Evolutionary conservation across 2,797 vertebrate genomes (phyloP).

Genomic region (Diplodus sargus): DNA sequence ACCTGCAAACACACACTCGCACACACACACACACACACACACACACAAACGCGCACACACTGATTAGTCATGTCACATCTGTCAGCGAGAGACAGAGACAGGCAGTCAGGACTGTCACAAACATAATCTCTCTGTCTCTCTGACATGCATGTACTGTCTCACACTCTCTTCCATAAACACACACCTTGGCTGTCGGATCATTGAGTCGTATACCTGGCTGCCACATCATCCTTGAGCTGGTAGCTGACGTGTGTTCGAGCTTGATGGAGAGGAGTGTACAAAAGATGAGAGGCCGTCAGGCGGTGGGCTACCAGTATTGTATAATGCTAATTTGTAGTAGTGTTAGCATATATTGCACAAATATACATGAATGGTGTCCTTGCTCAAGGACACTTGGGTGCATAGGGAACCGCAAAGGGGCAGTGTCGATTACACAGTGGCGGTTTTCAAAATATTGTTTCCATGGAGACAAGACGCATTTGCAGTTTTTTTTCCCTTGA

Average conservation of each 20-base stretch:
- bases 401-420: no score
- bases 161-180: slow-evolving; percentile 29
- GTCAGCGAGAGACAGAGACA: slow-evolving; percentile 54
- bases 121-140: slow-evolving; percentile 33
- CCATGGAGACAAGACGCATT: no score
- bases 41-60: slow-evolving; percentile 30
- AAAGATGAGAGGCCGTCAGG: slow-evolving; percentile 38
- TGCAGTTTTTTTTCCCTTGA: no score
- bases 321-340: slow-evolving; percentile 34
- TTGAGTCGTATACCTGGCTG: slow-evolving; percentile 88
- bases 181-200: slow-evolving; percentile 86
- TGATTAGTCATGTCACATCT: slow-evolving; percentile 53
- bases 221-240: slow-evolving; percentile 90
- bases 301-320: slow-evolving; percentile 30
- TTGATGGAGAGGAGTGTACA: slow-evolving; percentile 68
- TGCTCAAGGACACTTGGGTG: slow-evolving; percentile 11
- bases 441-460: no score
- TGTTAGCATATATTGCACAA: slow-evolving; percentile 9
- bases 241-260: slow-evolving; percentile 87
- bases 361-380: not conserved
- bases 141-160: slow-evolving; percentile 33
- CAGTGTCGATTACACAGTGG: no score
- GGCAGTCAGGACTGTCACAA: slow-evolving; percentile 64
- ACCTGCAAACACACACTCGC: slow-evolving; percentile 83
- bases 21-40: slow-evolving; percentile 28